phyloP scores from a whole-genome alignment of 2,888 invertebrate genomes.

The Adelphocoris suturalis region DNA sequence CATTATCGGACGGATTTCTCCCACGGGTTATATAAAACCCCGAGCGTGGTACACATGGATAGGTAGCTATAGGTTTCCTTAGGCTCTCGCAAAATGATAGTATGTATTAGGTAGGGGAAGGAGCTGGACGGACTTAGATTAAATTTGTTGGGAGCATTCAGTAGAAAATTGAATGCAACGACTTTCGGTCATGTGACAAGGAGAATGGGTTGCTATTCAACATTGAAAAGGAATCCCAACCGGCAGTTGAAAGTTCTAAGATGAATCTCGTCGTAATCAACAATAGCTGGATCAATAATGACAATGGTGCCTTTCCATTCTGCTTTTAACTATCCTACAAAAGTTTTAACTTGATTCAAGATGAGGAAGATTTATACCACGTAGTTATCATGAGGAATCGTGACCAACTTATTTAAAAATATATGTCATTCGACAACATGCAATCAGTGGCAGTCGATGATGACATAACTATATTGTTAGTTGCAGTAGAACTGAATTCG shows the following conservation, averaged over 20 bases:
- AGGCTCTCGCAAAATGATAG: background rate
- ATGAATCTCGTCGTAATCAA: background rate
- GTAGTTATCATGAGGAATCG: no score
- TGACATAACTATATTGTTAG: no score
- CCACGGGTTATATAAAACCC: background rate
- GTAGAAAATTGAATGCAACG: slow-evolving; percentile 4
- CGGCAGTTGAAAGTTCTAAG: background rate
- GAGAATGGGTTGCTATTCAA: background rate
- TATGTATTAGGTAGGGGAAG: background rate
- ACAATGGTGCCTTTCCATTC: no score
- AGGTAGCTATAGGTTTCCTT: background rate
- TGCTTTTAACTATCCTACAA: no score
- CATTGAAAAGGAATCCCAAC: background rate
- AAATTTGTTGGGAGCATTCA: slow-evolving; percentile 3
- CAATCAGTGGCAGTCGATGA: no score
- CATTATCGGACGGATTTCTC: background rate
- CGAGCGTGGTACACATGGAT: background rate
- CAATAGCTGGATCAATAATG: no score
- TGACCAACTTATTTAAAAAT: no score
- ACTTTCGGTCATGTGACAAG: background rate
- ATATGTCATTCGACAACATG: no score
- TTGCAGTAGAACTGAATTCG: no score
- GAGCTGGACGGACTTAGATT: background rate
- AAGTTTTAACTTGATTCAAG: no score
- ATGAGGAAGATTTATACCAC: no score